Percentiles rank a stretch among this genome's conserved stretches.
These are phyloP conservation scores for Tenthredo livida DNA, from an alignment of 2,888 invertebrate genomes.

Conservation along the genomic window DNA sequence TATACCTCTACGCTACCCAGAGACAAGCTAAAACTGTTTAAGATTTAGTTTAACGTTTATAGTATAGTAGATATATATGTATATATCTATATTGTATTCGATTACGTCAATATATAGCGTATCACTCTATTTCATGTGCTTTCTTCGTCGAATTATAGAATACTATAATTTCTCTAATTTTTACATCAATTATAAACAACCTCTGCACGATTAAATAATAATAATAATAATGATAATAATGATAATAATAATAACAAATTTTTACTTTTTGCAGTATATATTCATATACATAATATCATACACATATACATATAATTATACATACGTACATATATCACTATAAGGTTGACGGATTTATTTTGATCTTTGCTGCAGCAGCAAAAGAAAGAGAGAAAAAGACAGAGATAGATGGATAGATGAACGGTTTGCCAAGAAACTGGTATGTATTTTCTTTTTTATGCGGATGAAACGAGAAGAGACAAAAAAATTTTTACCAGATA, in stretches of 20 bases:
- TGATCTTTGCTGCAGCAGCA: background rate
- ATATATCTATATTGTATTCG: background rate
- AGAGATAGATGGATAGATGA: background rate
- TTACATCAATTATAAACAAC: background rate
- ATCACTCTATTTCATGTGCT: background rate
- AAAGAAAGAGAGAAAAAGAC: background rate
- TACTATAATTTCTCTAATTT: background rate
- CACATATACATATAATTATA: background rate
- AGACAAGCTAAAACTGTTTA: conserved; percentile 3
- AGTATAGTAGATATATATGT: background rate
- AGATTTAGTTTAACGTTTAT: background rate
- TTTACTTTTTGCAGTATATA: background rate
- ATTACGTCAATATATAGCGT: background rate
- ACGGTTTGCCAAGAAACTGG: conserved; percentile 24
- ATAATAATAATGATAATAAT: background rate
- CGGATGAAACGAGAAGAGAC: background rate
- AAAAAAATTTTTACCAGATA: background rate
- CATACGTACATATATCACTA: background rate
- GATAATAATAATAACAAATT: background rate
- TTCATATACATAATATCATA: background rate
- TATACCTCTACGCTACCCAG: background rate
- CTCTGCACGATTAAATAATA: background rate
- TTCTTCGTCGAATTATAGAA: background rate
- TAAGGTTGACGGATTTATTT: conserved; percentile 28
- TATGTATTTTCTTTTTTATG: background rate